Evolutionary conservation across 1,140 invertebrate genomes (phyloP).

Genomic region (Apis florea): DNA sequence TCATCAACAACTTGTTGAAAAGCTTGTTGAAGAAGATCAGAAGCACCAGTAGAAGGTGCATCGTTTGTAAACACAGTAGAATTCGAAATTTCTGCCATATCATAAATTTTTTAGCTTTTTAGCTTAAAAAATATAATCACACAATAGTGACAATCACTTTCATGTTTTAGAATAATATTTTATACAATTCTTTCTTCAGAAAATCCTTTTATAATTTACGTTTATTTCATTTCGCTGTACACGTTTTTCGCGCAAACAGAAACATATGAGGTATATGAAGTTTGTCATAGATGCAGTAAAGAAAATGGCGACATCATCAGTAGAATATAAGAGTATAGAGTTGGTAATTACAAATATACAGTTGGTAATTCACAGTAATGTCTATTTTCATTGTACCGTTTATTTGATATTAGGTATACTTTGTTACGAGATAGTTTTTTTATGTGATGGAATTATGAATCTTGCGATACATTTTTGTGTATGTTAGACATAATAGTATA

Average conservation of each 20-base stretch:
- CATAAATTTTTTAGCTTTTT: background rate
- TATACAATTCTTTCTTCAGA: constrained; percentile 6
- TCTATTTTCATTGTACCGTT: constrained; percentile 23
- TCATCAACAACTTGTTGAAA: constrained; percentile 71
- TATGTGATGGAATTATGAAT: background rate
- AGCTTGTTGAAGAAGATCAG: constrained; percentile 72
- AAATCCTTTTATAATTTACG: constrained; percentile 14
- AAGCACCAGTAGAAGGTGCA: constrained; percentile 57
- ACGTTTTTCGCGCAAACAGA: constrained; percentile 62
- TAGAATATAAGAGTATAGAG: background rate
- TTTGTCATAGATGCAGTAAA: background rate
- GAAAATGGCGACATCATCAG: constrained; percentile 28
- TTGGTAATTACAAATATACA: background rate
- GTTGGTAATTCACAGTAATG: constrained; percentile 29
- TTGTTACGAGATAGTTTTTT: background rate
- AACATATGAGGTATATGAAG: constrained; percentile 37
- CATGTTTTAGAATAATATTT: constrained; percentile 33
- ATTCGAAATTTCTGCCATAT: constrained; percentile 70
- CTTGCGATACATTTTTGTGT: background rate
- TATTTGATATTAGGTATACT: background rate
- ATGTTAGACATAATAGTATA: background rate
- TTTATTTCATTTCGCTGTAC: constrained; percentile 38
- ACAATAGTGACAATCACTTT: background rate
- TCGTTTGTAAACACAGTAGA: constrained; percentile 70
- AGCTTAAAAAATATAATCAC: constrained; percentile 18